phyloP scores from a whole-genome alignment of 2,113 vertebrate genomes.

The Ardeotis arabs region DNA sequence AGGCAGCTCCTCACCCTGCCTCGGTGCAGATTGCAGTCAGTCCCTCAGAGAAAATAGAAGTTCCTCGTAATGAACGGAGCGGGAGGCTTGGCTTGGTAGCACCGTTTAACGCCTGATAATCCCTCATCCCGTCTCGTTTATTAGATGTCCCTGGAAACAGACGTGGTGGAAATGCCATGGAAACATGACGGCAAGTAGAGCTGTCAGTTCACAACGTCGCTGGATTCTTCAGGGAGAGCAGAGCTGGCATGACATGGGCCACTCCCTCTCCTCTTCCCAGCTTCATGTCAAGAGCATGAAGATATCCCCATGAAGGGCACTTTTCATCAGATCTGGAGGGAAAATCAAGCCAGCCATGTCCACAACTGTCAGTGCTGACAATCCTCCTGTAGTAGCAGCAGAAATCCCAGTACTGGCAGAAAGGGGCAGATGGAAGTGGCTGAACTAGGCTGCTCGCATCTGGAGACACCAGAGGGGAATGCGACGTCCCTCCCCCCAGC shows the following conservation, averaged over 20 bases:
- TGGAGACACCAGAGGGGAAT: background rate
- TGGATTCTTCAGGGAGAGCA: background rate
- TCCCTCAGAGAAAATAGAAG: background rate
- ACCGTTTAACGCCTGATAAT: background rate
- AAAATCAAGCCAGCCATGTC: background rate
- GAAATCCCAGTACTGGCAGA: background rate
- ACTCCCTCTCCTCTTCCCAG: background rate
- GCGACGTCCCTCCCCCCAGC: background rate
- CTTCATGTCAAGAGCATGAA: background rate
- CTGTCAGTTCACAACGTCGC: background rate
- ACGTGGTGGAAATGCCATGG: background rate
- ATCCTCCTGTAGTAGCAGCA: background rate
- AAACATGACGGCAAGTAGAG: background rate
- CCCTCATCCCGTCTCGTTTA: background rate
- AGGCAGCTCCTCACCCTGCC: background rate
- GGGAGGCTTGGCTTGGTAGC: background rate
- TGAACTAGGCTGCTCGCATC: background rate
- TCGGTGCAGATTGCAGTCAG: background rate
- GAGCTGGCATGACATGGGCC: background rate
- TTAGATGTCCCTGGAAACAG: background rate
- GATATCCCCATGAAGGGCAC: background rate
- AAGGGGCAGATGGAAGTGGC: background rate
- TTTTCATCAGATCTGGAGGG: background rate
- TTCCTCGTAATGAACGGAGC: accelerated
- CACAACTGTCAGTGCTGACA: accelerated